phyloP scores from a whole-genome alignment of 2,113 vertebrate genomes.

The Meriones unguiculatus region DNA sequence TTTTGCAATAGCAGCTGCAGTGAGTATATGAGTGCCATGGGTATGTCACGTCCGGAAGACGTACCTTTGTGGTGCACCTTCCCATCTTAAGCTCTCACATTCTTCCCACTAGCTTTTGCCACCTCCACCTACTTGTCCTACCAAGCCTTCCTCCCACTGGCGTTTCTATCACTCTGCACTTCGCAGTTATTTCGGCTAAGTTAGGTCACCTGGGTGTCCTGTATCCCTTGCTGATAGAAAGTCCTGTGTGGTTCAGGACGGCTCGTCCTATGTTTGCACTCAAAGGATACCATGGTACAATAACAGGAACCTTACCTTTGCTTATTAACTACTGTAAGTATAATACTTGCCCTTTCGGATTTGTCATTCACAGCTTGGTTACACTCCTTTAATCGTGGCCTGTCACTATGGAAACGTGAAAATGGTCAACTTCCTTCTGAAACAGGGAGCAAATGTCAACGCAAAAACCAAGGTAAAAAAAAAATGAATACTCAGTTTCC shows the following conservation, averaged over 20 bases:
- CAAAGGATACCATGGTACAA: background rate
- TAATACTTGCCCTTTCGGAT: background rate
- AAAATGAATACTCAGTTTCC: slow-evolving; percentile 25
- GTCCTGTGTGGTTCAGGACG: background rate
- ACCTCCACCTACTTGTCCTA: background rate
- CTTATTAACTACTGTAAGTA: background rate
- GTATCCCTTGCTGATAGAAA: background rate
- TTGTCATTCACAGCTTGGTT: slow-evolving; percentile 92
- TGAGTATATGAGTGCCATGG: background rate
- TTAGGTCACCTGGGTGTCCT: background rate
- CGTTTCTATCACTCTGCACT: background rate
- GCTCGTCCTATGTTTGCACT: background rate
- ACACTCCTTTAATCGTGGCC: slow-evolving; percentile 97
- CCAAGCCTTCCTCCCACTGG: background rate
- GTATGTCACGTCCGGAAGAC: too few relatives aligned
- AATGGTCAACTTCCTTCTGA: slow-evolving; percentile 98
- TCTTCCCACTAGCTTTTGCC: too few relatives aligned
- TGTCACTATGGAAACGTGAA: slow-evolving; percentile 99
- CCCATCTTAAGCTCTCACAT: background rate
- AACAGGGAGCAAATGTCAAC: slow-evolving; percentile 94
- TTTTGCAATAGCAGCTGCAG: background rate
- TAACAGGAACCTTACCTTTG: background rate
- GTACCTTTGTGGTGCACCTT: background rate
- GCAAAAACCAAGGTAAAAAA: slow-evolving; percentile 95
- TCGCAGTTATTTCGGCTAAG: background rate